phyloP scores from a whole-genome alignment of 1,140 invertebrate species.

The Caerostris extrusa region DNA sequence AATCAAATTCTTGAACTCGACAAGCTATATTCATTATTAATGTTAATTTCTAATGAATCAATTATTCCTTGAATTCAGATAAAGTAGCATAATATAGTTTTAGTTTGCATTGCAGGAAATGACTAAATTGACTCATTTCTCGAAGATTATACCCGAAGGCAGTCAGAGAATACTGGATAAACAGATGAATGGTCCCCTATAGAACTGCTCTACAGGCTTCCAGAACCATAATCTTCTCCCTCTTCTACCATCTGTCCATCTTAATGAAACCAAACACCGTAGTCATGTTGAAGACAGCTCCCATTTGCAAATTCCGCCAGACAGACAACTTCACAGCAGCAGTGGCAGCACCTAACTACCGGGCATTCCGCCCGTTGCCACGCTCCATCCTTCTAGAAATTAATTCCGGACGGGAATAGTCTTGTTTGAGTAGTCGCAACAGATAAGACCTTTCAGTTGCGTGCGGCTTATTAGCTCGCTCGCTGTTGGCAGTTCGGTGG shows the following conservation, averaged over 20 bases:
- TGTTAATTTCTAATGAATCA: no score
- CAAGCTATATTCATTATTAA: no score
- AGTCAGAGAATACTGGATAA: no score
- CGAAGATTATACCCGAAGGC: no score
- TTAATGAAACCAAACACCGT: conserved; percentile 49
- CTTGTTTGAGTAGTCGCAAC: conserved; percentile 6
- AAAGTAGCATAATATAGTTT: no score
- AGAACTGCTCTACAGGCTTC: neutral
- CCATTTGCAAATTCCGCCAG: conserved; percentile 11
- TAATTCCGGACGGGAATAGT: conserved; percentile 49
- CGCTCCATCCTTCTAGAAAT: conserved; percentile 22
- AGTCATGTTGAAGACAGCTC: neutral
- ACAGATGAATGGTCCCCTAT: no score
- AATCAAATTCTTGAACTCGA: no score
- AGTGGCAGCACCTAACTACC: neutral
- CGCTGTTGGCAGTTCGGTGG: conserved; percentile 55
- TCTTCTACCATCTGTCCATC: neutral
- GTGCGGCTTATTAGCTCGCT: conserved; percentile 45
- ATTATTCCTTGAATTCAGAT: no score
- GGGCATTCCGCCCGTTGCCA: conserved; percentile 1
- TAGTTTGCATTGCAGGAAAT: no score
- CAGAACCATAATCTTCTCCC: neutral
- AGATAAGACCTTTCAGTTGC: conserved; percentile 50
- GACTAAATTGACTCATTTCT: no score
- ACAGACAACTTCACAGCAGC: conserved; percentile 4